Percentiles rank a stretch among this genome's conserved stretches.
These are phyloP conservation scores for Phodopus roborovskii DNA, from an alignment of 2,113 vertebrate genomes.

Conservation along the genomic window DNA sequence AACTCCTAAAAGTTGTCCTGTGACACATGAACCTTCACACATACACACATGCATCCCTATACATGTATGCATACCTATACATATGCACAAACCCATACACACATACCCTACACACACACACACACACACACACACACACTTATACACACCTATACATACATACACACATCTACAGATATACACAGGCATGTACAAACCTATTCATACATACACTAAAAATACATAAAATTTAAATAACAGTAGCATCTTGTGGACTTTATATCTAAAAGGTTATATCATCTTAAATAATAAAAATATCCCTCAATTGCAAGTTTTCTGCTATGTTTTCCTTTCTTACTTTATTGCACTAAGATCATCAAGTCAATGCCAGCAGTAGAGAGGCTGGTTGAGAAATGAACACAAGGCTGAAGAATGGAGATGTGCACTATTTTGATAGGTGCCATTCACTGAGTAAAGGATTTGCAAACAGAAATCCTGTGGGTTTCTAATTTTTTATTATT, in stretches of 20 bases:
- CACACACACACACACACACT: not conserved
- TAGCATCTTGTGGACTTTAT: not conserved
- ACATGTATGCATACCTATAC: not conserved
- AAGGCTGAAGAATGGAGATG: not conserved
- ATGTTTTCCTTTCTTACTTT: not conserved
- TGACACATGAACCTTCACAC: not conserved
- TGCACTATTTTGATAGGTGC: not conserved
- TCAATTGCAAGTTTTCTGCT: not conserved
- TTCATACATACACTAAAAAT: not conserved
- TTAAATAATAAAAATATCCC: conserved; percentile 9
- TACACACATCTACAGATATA: not conserved
- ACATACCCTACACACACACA: not conserved
- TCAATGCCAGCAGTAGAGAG: not conserved
- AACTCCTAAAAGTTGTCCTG: not conserved
- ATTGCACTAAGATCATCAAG: not conserved
- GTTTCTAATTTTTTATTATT: not conserved
- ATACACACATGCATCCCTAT: not conserved
- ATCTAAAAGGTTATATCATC: not conserved
- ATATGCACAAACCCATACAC: not conserved
- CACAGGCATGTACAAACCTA: not conserved
- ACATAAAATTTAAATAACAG: not conserved
- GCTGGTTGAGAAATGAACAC: not conserved
- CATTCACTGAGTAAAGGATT: not conserved
- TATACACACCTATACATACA: too few species aligned
- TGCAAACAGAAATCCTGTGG: not conserved